Evolutionary conservation across 2,888 invertebrate genomes (phyloP), one percentile per base, ranked within the genome.

Genomic region (Heteromyza rotundicornis): DNA sequence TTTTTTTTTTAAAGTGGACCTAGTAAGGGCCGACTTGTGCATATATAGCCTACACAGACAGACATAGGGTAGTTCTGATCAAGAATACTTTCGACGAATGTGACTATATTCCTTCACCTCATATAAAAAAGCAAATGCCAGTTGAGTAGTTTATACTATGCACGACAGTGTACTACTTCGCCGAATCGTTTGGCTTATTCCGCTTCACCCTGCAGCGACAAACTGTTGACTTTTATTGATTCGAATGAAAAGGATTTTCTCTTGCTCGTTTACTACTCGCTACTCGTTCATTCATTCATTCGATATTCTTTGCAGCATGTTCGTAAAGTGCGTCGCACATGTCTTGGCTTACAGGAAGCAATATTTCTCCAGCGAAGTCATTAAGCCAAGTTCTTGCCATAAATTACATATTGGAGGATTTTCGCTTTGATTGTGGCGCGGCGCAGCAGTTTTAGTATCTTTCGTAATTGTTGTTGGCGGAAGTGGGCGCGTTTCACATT

Each of bases 221-320:
- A 77, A 77, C 75, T 71, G 75, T 79, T 77, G 79, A 77, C 77
- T 77, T 79, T 77, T 77, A 77, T 77, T 79, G 79, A 77, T 79
- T 79, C 71, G 72, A 77, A 70, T 77, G 71, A 73, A 75, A 62
- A 68, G 78, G 77, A 79, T 77, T 77, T 79, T 70, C 70, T 72
- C 71, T 24, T 14, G 14, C 17, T 19, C 23, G 22, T 40, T 44
- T 44, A 3, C 36, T 27, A n/a, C n/a, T 5, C 27, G 7, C 14
- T 14, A 3, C 32, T 36, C 19, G 5, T 53, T 35, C 36, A 14
- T 20, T 2, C 14, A 12, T 54, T n/a, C 23, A 56, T 56, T 14
- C 24, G 8, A 14, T 10, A 12, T 36, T 19, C 19, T 36, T 65
- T 59, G 63, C 65, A 49, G 32, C 47, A 14, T n/a, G 53, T 55